A percentile compares a stretch with the other conserved stretches of the same genome.
Conservation (phyloP, 1,140 invertebrate genomes). For the Heliconius hermathena region DNA sequence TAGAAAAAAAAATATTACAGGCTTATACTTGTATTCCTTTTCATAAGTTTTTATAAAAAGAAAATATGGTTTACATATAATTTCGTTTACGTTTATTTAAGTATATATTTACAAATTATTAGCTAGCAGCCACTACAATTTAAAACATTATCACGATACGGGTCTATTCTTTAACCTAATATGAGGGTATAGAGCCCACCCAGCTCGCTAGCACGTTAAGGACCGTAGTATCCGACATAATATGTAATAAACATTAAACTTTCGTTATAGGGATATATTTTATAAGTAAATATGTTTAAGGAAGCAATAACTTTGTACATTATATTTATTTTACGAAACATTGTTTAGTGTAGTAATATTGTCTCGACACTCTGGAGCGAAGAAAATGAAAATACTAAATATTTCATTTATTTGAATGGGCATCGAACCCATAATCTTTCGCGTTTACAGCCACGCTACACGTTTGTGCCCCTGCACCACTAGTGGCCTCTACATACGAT, state of each 20-base stretch:
- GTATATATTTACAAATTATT: background rate
- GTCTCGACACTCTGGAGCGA: too few species aligned
- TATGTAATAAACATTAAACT: conserved; percentile 15
- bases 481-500: background rate
- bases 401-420: too few species aligned
- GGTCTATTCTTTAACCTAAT: conserved; percentile 23
- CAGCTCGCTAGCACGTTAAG: conserved; percentile 15
- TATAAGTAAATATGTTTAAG: background rate
- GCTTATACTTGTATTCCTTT: too few species aligned
- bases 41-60: too few species aligned
- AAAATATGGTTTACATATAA: too few species aligned
- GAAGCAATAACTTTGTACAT: background rate
- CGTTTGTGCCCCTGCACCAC: too few species aligned
- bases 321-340: background rate
- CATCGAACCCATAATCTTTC: too few species aligned
- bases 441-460: too few species aligned
- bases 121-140: background rate
- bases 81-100: too few species aligned
- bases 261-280: background rate
- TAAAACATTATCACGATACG: conserved; percentile 14
- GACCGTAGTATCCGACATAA: background rate
- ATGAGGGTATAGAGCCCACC: conserved; percentile 25
- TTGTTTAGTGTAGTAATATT: background rate
- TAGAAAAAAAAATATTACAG: too few species aligned
- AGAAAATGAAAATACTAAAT: too few species aligned